These are phyloP conservation scores for Pogonus chalceus DNA, from an alignment of 1,140 invertebrate species.

Conservation along the genomic window DNA sequence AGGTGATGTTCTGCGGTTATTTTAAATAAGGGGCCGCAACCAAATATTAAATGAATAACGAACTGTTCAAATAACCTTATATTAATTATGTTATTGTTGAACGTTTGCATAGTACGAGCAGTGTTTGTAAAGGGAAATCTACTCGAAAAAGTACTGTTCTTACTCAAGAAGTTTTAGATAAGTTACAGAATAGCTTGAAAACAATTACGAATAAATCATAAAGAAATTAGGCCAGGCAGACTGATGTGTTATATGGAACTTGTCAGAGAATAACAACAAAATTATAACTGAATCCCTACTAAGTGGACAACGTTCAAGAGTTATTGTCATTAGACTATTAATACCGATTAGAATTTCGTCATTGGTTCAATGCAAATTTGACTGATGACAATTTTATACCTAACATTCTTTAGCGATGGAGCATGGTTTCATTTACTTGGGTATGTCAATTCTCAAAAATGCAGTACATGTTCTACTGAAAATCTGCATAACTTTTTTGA, in stretches of 20 bases:
- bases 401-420: constrained; percentile 8
- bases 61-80: too few species aligned
- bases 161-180: too few species aligned
- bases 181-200: too few species aligned
- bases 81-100: too few species aligned
- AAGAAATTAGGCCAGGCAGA: too few species aligned
- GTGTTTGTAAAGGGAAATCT: too few species aligned
- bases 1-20: too few species aligned
- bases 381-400: constrained; percentile 7
- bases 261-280: constrained; percentile 10
- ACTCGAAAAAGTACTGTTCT: too few species aligned
- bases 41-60: too few species aligned
- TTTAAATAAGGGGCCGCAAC: too few species aligned
- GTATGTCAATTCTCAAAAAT: constrained; percentile 8
- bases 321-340: constrained; percentile 10
- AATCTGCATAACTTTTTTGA: constrained; percentile 8
- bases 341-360: constrained; percentile 10
- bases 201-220: too few species aligned
- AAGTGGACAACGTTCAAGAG: constrained; percentile 12
- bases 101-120: too few species aligned
- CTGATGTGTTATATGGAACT: constrained; percentile 10
- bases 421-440: constrained; percentile 9
- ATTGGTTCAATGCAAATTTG: constrained; percentile 10
- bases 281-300: constrained; percentile 12
- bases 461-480: constrained; percentile 4